A percentile compares a stretch with the other conserved stretches of the same genome.
Evolutionary conservation across 2,113 vertebrate species (phyloP).

Genomic region (Microtus ochrogaster): DNA sequence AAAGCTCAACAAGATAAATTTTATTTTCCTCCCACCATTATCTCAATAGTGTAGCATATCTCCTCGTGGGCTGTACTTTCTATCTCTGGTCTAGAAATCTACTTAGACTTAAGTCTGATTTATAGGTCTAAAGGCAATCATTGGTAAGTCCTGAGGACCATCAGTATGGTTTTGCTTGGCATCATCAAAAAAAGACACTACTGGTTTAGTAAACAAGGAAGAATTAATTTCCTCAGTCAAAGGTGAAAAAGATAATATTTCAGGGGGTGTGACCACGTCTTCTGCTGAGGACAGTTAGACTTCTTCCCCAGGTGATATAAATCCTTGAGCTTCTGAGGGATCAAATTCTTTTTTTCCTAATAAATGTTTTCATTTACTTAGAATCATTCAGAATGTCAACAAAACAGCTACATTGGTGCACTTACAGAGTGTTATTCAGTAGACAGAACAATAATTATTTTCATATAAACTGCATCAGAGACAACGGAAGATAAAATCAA

Average conservation of each 20-base stretch:
- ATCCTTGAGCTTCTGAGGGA: not conserved
- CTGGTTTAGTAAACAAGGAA: not conserved
- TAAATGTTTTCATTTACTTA: not conserved
- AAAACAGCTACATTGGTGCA: not conserved
- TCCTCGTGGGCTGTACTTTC: not conserved
- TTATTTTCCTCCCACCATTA: not conserved
- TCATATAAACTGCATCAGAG: not conserved
- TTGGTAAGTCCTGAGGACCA: not conserved
- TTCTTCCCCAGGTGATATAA: not conserved
- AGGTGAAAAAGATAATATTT: not conserved
- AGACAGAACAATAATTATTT: not conserved
- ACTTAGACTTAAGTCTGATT: not conserved
- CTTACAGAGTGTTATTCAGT: not conserved
- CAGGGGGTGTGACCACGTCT: not conserved
- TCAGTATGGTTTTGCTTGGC: not conserved
- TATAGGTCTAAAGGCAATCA: not conserved
- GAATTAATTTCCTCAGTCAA: not conserved
- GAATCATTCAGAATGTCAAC: not conserved
- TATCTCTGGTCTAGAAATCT: not conserved
- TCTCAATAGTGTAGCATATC: not conserved
- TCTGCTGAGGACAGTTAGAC: not conserved
- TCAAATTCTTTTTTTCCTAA: not conserved
- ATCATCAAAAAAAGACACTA: not conserved
- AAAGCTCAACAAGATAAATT: not conserved
- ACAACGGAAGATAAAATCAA: not conserved